These are phyloP conservation scores for Artibeus lituratus DNA, from an alignment of 2,797 vertebrate genomes.

Conservation along the genomic window DNA sequence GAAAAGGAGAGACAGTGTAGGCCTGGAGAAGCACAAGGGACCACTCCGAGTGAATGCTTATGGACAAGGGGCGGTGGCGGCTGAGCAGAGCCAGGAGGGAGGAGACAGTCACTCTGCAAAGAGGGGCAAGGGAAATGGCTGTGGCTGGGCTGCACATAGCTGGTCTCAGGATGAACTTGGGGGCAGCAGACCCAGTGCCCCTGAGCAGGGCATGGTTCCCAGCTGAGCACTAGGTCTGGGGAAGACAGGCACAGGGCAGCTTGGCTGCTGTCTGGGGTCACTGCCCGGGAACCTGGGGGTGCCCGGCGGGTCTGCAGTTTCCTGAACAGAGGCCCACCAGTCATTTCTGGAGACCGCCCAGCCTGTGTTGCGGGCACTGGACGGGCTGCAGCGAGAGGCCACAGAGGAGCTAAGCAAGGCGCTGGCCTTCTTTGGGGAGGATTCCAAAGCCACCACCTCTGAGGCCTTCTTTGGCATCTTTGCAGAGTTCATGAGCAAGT, in stretches of 20 bases:
- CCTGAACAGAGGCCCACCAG: constrained; percentile 81
- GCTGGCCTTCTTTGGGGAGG: constrained; percentile 94
- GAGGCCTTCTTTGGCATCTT: constrained; percentile 98
- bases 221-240: background rate
- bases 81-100: background rate
- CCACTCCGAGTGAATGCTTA: background rate
- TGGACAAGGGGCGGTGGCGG: background rate
- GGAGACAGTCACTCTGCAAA: background rate
- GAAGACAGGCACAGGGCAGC: background rate
- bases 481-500: constrained; percentile 95
- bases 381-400: constrained; percentile 91
- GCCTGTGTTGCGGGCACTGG: constrained; percentile 91
- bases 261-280: background rate
- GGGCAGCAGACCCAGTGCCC: background rate
- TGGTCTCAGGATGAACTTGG: background rate
- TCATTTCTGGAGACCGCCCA: constrained; percentile 96
- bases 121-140: background rate
- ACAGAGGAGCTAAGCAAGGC: constrained; percentile 94
- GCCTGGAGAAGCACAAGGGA: background rate
- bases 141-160: no score
- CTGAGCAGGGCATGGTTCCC: background rate
- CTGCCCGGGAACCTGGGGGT: rapidly evolving
- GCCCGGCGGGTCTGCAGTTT: background rate
- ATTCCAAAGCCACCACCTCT: constrained; percentile 91
- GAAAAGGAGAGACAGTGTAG: background rate